Base-by-base conservation (phyloP, 2,113 vertebrate species). In the Heterotilapia buettikoferi region DNA sequence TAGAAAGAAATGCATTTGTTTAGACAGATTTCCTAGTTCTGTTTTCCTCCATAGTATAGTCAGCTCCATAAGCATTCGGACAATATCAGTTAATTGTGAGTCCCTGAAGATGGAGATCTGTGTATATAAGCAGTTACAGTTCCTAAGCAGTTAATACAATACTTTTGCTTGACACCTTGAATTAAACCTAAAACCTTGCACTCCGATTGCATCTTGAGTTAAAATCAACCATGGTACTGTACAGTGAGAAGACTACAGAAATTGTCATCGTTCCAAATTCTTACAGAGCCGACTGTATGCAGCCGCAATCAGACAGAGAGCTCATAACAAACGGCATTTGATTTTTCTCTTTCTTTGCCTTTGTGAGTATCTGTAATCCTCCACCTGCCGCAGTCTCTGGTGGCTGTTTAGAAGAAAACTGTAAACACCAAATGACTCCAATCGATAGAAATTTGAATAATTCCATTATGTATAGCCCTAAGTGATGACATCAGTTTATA, bases 211-310 rank as follows among this genome's bases (percentile, higher is more conserved):
- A 47, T 50, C 0, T 7, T 31, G 43, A 76, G 43, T 47, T 31
- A 18, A 50, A 78, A 78, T 78, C 24, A 29, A 0, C 9, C 3
- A 4, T 52, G 73, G 24, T 33, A 7, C 4, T 0, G 1, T 29
- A 29, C 24, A 47, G 43, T 18, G 43, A 47, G 24, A 47, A 29
- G 29, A 76, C 5, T 5, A 5, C 0, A 29, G 24, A 31, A 47
- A 47, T 18, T 12, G 14, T 76, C 24, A 50, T 29, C 2, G 1
- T 52, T 78, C 45, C 26, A 78, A 52, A 78, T 52, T n/a, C 18
- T 78, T 3, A 52, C 10, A 50, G 73, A 33, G 45, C 45, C 6
- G 45, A 52, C 10, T 78, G 6, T 78, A 12, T 3, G 45, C 26
- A 31, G 26, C 73, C 29, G 6, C 26, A 78, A n/a, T 31, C 45